These are phyloP conservation scores for Kryptopterus vitreolus DNA, from an alignment of 2,797 vertebrate genomes.

Conservation along the genomic window DNA sequence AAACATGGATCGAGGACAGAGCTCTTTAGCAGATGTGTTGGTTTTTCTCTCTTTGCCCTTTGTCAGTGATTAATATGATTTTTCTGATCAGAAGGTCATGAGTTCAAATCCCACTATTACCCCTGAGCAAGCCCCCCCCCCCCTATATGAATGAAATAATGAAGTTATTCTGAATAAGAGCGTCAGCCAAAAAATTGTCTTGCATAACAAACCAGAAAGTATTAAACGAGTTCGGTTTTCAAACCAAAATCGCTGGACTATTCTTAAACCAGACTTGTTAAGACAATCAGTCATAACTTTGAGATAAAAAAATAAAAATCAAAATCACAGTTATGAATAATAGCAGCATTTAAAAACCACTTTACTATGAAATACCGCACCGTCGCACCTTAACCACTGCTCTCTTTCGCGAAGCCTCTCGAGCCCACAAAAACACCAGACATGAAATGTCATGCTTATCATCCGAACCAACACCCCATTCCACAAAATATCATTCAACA, in stretches of 20 bases:
- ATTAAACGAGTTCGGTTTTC: not conserved
- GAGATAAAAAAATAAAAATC: no score
- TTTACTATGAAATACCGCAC: not conserved
- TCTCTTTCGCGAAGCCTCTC: not conserved
- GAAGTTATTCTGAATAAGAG: no score
- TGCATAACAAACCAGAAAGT: not conserved
- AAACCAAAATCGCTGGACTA: not conserved
- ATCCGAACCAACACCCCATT: conserved; percentile 10
- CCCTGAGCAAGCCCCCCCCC: no score
- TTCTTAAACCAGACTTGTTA: not conserved
- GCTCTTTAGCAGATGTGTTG: no score
- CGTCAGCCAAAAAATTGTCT: not conserved
- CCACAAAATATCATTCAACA: conserved; percentile 64
- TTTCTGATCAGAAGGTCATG: no score
- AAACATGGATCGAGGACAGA: no score
- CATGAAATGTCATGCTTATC: not conserved
- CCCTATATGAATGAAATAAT: no score
- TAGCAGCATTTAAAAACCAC: not conserved
- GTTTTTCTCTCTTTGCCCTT: no score
- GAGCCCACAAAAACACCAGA: not conserved
- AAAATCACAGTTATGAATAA: not conserved
- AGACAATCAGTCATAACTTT: not conserved
- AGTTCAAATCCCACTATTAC: no score
- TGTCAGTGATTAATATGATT: no score
- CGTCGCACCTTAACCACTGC: not conserved